Evolutionary conservation across 2,797 vertebrate genomes (phyloP), one percentile per base, ranked within the genome.

Genomic region (Mycteria americana): DNA sequence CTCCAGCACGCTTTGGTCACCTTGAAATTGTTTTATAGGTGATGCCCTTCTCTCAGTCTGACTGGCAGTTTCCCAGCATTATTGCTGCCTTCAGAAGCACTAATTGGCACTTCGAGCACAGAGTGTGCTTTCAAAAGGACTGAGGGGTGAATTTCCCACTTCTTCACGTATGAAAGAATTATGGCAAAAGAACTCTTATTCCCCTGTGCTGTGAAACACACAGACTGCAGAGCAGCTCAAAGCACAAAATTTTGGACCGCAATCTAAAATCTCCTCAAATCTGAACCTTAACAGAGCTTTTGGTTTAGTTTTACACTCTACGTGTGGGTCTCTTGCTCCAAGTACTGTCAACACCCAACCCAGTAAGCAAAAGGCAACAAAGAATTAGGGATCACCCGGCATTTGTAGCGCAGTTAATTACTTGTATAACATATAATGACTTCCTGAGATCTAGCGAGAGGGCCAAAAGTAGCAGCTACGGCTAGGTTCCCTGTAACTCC

Each of bases 341-440:
- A 96, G 51, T 80, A 88, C 89, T 93, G 92, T 96, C 95, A 95
- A 94, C 94, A 91, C 93, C 75, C 89, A 91, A 53, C 16, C 11
- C 64, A 88, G 53, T 94, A 76, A 82, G 92, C 56, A 86, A 93
- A 84, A 92, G 54, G 65, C 89, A 89, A 56, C 51, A 75, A 86
- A 65, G 56, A 92, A 75, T 83, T 88, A 78, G 65, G 31, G 35
- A 76, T 94, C 77, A 79, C 63, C 48, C 33, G 0, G 63, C 7
- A 3, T 79, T 84, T 94, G 31, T 75, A 95, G 73, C 56, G 22
- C 51, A 70, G 70, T 79, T 90, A 90, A 85, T 96, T 88, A 84
- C 89, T 92, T 85, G 89, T 92, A n/a, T 54, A 85, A 78, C 65
- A 30, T 64, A 41, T 53, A 93, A 92, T 7, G 0, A 89, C 62